A percentile compares a stretch with the other conserved stretches of the same genome.
These are phyloP conservation scores for Riptortus pedestris DNA, from an alignment of 1,140 invertebrate genomes.

Conservation along the genomic window DNA sequence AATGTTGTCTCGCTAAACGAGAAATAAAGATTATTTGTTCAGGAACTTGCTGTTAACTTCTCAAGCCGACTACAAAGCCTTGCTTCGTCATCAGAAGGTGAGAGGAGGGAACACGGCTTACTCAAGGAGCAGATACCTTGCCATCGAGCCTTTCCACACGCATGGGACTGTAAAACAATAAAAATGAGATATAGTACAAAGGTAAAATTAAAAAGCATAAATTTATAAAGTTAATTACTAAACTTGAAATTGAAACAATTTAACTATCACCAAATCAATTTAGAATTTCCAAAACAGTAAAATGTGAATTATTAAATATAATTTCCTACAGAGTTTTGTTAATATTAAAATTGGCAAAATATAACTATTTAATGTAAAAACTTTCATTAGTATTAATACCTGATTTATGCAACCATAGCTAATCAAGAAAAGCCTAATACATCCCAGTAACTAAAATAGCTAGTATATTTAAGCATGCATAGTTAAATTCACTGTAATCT, in stretches of 20 bases:
- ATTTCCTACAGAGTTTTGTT: not conserved
- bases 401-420: too few relatives aligned
- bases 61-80: conserved; percentile 42
- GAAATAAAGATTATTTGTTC: conserved; percentile 14
- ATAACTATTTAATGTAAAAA: too few relatives aligned
- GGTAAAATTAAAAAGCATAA: not conserved
- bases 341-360: not conserved
- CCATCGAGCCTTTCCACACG: conserved; percentile 62
- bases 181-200: conserved; percentile 13
- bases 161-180: conserved; percentile 53
- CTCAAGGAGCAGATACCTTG: conserved; percentile 48
- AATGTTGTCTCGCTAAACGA: not conserved
- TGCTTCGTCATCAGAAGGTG: conserved; percentile 30
- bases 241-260: not conserved
- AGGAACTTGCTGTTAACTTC: conserved; percentile 40
- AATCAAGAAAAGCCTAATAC: too few relatives aligned
- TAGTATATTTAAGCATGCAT: too few relatives aligned
- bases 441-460: too few relatives aligned
- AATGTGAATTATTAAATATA: not conserved
- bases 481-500: too few relatives aligned
- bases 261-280: not conserved
- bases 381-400: too few relatives aligned
- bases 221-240: not conserved
- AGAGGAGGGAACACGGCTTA: conserved; percentile 32
- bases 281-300: not conserved